Percentiles rank a stretch among this genome's conserved stretches.
phyloP scores from a whole-genome alignment of 1,140 invertebrate species.

The Neodiprion pinetum region DNA sequence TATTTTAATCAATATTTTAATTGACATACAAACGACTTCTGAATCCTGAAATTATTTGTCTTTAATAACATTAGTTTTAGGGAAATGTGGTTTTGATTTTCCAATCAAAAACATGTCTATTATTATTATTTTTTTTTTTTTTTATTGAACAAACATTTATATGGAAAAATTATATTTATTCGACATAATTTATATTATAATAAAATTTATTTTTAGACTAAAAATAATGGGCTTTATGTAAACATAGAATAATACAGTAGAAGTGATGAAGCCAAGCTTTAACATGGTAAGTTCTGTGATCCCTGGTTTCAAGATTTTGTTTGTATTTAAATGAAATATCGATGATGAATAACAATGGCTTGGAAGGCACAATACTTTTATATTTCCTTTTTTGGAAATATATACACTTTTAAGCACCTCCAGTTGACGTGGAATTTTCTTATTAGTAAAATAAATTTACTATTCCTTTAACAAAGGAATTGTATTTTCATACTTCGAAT shows the following conservation, averaged over 20 bases:
- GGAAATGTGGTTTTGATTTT: not conserved
- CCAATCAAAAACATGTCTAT: not conserved
- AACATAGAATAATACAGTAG: not conserved
- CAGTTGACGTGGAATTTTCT: no score
- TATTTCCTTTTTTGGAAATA: no score
- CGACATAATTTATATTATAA: not conserved
- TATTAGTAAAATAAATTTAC: no score
- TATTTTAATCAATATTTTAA: no score
- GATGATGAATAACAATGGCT: not conserved
- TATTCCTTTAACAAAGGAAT: no score
- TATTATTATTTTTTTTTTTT: not conserved
- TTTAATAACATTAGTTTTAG: not conserved
- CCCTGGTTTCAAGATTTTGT: not conserved
- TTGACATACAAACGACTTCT: no score
- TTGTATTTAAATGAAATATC: not conserved
- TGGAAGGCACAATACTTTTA: no score
- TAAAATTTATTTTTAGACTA: not conserved
- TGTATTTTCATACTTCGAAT: no score
- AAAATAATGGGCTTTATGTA: not conserved
- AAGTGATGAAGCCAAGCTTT: not conserved
- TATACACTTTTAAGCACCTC: no score
- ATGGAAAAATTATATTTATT: not conserved
- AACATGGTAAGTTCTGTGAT: conserved; percentile 3
- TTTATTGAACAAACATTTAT: not conserved
- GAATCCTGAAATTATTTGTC: not conserved